Percentiles rank a stretch among this genome's conserved stretches.
Evolutionary conservation across 2,797 vertebrate genomes (phyloP).

Genomic region (Squalus acanthias): DNA sequence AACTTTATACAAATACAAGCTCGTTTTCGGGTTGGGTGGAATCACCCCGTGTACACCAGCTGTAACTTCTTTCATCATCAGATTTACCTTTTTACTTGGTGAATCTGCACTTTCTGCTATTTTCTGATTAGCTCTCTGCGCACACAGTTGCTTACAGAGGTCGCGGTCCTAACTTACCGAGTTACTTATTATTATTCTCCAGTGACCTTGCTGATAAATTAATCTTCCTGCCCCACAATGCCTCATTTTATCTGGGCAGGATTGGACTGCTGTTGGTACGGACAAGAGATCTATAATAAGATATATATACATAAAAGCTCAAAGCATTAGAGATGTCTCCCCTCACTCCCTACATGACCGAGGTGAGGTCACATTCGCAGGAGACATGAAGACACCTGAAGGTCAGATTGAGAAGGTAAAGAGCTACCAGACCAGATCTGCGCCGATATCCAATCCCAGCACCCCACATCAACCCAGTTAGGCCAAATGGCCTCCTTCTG

Average conservation of each 20-base stretch:
- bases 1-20: not conserved
- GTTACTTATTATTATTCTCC: not conserved
- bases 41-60: not conserved
- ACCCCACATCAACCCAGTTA: too few relatives aligned
- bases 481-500: too few relatives aligned
- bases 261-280: too few relatives aligned
- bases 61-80: not conserved
- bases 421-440: too few relatives aligned
- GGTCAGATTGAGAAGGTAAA: too few relatives aligned
- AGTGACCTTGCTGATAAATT: not conserved
- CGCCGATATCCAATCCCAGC: too few relatives aligned
- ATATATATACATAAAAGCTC: too few relatives aligned
- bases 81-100: not conserved
- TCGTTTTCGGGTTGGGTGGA: not conserved
- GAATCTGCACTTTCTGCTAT: not conserved
- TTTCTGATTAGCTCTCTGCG: not conserved
- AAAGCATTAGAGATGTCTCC: too few relatives aligned
- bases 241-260: not conserved
- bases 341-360: too few relatives aligned
- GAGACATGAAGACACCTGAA: too few relatives aligned
- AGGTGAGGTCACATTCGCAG: too few relatives aligned
- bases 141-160: not conserved
- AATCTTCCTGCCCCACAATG: not conserved
- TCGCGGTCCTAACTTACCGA: not conserved
- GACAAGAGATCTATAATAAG: too few relatives aligned